Percentiles rank a stretch among this genome's conserved stretches.
These are phyloP conservation scores for Tuberolachnus salignus DNA, from an alignment of 2,888 invertebrate species.

Conservation along the genomic window DNA sequence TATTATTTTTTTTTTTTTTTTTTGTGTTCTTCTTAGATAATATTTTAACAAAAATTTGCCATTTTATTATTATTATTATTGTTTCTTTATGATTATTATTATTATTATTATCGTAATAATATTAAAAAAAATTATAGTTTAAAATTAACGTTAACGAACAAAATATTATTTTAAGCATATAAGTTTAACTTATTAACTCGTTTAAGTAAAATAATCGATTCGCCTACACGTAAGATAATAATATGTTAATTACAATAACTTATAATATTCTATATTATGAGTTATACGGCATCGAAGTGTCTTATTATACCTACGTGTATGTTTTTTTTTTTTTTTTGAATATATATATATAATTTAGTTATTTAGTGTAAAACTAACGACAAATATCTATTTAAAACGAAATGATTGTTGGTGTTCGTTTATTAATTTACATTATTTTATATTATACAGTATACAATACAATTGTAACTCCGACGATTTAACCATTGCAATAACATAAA, in stretches of 20 bases:
- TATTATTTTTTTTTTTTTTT: background rate
- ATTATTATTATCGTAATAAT: constrained; percentile 6
- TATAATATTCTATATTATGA: background rate
- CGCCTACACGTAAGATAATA: background rate
- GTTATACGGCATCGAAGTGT: constrained; percentile 21
- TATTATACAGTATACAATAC: background rate
- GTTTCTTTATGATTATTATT: constrained; percentile 10
- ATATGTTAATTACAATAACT: constrained; percentile 15
- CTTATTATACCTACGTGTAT: background rate
- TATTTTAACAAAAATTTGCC: constrained; percentile 4
- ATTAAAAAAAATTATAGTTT: constrained; percentile 17
- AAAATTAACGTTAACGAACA: constrained; percentile 17
- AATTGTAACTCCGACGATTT: constrained; percentile 15
- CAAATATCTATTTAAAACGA: constrained; percentile 10
- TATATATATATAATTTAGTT: constrained; percentile 12
- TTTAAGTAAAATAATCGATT: constrained; percentile 27
- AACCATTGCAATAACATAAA: constrained; percentile 25
- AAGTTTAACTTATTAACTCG: background rate
- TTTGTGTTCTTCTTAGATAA: background rate
- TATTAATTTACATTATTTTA: background rate
- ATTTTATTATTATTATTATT: constrained; percentile 20
- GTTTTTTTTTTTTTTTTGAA: constrained; percentile 30
- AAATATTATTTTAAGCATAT: constrained; percentile 15
- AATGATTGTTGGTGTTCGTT: background rate
- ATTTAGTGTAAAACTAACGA: constrained; percentile 2